Conservation (phyloP, 2,113 vertebrate genomes). For the Myotis yumanensis region DNA sequence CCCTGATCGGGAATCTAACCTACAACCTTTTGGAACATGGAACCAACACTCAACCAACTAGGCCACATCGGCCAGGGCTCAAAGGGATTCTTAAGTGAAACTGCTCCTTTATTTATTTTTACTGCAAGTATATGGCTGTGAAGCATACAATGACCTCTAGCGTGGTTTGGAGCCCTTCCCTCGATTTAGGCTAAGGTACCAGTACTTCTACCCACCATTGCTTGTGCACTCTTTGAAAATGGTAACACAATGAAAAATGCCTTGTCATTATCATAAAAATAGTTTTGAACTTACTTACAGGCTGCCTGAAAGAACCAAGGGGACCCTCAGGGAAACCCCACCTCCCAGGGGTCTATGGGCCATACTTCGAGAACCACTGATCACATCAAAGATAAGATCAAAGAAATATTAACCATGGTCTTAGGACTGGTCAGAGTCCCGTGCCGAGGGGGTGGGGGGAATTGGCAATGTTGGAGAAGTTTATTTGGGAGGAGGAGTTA, state of each 20-base stretch:
- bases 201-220: not conserved
- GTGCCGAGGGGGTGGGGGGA: slow-evolving; percentile 74
- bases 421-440: slow-evolving; percentile 88
- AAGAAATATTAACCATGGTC: slow-evolving; percentile 89
- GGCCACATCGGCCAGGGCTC: not conserved
- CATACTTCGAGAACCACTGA: not conserved
- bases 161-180: not conserved
- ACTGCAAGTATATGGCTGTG: not conserved
- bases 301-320: not conserved
- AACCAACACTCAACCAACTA: too few species aligned
- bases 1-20: too few species aligned
- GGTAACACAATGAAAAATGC: not conserved
- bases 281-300: not conserved
- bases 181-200: not conserved
- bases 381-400: not conserved
- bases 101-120: not conserved
- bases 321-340: not conserved
- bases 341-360: not conserved
- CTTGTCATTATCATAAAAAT: not conserved
- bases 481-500: not conserved
- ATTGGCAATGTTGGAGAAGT: not conserved
- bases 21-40: too few species aligned
- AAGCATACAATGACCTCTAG: not conserved
- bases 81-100: not conserved
- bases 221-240: not conserved